Base-by-base conservation (phyloP, 2,113 vertebrate genomes). In the Prionailurus viverrinus region DNA sequence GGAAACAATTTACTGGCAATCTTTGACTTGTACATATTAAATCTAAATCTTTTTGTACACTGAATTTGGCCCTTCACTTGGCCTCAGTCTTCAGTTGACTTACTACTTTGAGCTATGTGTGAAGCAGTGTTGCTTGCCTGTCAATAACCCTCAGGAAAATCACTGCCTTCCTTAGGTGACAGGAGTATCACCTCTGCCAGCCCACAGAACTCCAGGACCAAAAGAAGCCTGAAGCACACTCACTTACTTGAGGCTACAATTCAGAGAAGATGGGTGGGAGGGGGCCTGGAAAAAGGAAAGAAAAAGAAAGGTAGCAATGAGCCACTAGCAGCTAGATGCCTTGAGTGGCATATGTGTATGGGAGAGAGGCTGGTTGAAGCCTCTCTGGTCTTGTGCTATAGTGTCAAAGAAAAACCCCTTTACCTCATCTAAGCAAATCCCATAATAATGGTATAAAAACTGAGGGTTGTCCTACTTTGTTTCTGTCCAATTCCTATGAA, bases 11-110 rank as follows among this genome's bases (percentile, higher is more conserved):
- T 84, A 85, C 65, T 84, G 82, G 33, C 36, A 73, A 31, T 92
- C 73, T 76, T 31, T 96, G 83, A 95, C n/a, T 76, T 86, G n/a
- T 5, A 93, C 48, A 90, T 13, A 55, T 89, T 73, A 96, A 91
- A 73, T 33, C 36, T 86, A 91, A 93, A 88, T 7, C 29, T n/a
- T 89, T 66, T 87, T 33, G 21, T 82, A 82, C 25, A 45, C 4
- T 80, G 15, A 89, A 88, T 73, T 74, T 86, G 53, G 12, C 14
- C 51, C 91, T 96, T 63, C 29, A 88, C 89, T 95, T 95, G 87
- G 27, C 16, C 78, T 89, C 78, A 55, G 89, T 92, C 48, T 82
- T 95, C 73, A 76, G 48, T 41, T 96, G 83, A 86, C 41, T 94
- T 94, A 80, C 3, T 4, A 21, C 69, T 92, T 39, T 85, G 78